Evolutionary conservation across 2,888 invertebrate species (phyloP), one percentile per base, ranked within the genome.

Genomic region (Eumerus sabulonum): DNA sequence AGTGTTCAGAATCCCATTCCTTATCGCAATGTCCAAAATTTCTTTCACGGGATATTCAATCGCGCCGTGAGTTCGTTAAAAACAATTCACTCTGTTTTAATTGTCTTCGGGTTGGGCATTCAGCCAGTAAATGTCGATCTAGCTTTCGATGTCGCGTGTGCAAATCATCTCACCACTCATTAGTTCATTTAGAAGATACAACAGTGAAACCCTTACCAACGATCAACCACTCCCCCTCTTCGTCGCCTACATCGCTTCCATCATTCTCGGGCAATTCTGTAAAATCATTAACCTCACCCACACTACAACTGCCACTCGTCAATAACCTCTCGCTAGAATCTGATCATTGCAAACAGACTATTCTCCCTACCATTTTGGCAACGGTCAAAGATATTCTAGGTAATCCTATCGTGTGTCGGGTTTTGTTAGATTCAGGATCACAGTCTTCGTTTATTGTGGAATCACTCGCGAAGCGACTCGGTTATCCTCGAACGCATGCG

Each of bases 391-490:
- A 5, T 11, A 36, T 42, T 14, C 14, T 16, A 7, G 42, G 50
- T 9, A 40, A 50, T 9, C n/a, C 18, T 0, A 50, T 50, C 9
- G 5, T 3, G 11, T 50, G 62, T 14, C 19, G 42, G 1, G 19
- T 42, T 9, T 40, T 50, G 19, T 14, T 60, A 7, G 60, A 60
- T 27, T 48, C 13, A n/a, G 35, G 59, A 11, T 27, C 36, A 17
- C 42, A 57, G 16, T 36, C 35, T n/a, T 59, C 36, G 3, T 60
- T 60, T 38, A 38, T 60, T 4, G 17, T 38, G 2, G 38, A 62
- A 50, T 48, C 60, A 1, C 50, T 40, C 27, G 19, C 14, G 7
- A 13, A 18, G 27, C 27, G 35, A 47, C 57, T 45, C n/a, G 57
- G 40, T 3, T 42, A n/a, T 36, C 9, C 54, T 47, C 47, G 54